These are phyloP conservation scores for Murina feae DNA, from an alignment of 2,113 vertebrate genomes.

Conservation along the genomic window DNA sequence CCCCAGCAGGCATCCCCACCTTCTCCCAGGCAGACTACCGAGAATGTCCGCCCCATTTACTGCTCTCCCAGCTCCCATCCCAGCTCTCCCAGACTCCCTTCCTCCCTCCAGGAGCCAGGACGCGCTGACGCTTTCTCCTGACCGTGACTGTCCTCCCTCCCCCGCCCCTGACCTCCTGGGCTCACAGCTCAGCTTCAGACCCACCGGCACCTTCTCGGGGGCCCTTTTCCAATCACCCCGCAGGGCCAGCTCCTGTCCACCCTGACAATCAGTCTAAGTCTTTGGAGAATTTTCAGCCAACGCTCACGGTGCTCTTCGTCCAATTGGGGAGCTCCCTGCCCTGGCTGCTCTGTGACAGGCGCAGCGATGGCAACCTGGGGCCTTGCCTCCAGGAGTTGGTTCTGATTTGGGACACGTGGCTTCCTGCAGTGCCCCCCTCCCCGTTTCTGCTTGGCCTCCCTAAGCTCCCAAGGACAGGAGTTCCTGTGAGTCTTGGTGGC, in stretches of 20 bases:
- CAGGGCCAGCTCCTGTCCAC: background rate
- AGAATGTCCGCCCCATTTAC: accelerated
- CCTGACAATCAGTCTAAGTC: accelerated
- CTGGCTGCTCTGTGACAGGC: no score
- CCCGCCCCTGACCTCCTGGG: background rate
- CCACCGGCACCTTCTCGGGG: background rate
- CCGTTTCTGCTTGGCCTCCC: background rate
- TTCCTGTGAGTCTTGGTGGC: background rate
- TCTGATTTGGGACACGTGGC: background rate
- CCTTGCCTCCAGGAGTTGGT: no score
- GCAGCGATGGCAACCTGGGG: accelerated
- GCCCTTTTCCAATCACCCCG: background rate
- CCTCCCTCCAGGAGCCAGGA: background rate
- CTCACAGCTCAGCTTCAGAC: background rate
- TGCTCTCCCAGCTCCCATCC: background rate
- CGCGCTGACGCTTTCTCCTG: background rate
- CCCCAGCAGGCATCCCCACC: no score
- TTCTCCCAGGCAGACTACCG: background rate
- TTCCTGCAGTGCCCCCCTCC: background rate
- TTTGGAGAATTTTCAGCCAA: background rate
- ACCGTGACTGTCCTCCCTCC: background rate
- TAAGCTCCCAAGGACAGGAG: background rate
- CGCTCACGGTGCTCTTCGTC: no score
- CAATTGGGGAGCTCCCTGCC: background rate
- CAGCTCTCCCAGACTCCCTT: no score